Conservation (phyloP, 2,797 vertebrate genomes). For the Neoniphon sammara region DNA sequence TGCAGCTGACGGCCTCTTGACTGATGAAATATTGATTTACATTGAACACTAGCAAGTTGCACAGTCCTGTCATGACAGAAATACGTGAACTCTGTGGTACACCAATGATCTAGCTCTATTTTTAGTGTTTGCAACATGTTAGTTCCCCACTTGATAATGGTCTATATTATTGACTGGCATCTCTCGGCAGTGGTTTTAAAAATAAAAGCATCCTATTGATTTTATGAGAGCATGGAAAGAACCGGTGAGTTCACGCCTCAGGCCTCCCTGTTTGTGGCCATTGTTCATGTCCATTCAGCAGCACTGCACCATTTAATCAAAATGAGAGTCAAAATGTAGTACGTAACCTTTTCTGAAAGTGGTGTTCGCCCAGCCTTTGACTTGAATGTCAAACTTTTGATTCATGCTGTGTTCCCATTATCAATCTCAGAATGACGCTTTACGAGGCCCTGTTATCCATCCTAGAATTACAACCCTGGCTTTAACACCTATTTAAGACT, state of each 20-base stretch:
- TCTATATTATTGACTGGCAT: constrained; percentile 52
- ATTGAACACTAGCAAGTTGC: not conserved
- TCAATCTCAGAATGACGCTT: constrained; percentile 48
- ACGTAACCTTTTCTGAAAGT: constrained; percentile 34
- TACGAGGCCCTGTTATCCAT: constrained; percentile 39
- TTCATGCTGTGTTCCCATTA: constrained; percentile 36
- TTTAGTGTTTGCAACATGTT: constrained; percentile 3
- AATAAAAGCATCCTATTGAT: constrained; percentile 70
- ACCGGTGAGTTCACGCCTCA: constrained; percentile 40
- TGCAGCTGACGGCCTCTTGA: not conserved
- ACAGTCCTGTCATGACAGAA: not conserved
- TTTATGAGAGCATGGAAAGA: constrained; percentile 58
- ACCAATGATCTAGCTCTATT: not conserved
- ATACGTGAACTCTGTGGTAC: not conserved
- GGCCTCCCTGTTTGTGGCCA: constrained; percentile 24
- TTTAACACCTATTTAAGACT: constrained; percentile 33
- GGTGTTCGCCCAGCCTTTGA: constrained; percentile 29
- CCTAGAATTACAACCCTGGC: constrained; percentile 24
- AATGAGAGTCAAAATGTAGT: constrained; percentile 30
- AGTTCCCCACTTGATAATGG: constrained; percentile 41
- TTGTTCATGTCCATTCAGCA: constrained; percentile 38
- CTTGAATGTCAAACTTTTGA: constrained; percentile 46
- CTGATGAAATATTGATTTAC: not conserved
- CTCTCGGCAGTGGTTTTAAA: constrained; percentile 39
- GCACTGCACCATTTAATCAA: constrained; percentile 22